Base-by-base conservation (phyloP, 2,888 invertebrate species). In the Drosophila anceps region DNA sequence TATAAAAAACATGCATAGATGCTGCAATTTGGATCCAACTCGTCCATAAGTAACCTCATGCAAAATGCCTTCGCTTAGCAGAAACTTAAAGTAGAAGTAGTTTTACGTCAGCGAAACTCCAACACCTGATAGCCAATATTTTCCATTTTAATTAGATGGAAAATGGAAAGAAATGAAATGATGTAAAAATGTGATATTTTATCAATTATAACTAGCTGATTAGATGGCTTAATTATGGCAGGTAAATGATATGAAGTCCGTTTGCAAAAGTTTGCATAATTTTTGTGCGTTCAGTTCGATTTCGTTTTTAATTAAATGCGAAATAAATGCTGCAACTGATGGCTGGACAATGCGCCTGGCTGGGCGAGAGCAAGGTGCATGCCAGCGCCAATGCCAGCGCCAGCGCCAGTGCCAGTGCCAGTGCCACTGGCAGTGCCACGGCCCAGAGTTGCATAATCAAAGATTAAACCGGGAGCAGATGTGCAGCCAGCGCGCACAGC, bases 381-480 rank as follows among this genome's bases (percentile, higher is more conserved):
- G 77, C 76, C 60, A 15, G 43, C 33, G 64, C 9, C 27, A 46
- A 1, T 4, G 44, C 13, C 44, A 24, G 2, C 3, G 44, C 0
- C 44, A 44, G 7, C 2, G 43, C 13, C 18, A 44, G 13, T 7
- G 43, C 13, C 24, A n/a, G n/a, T 4, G 44, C 13, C 44, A 24
- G 2, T 7, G 44, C 0, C 44, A 44, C 3, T 24, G 24, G 24
- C 24, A 24, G 24, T 24, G 29, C 29, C 33, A 33, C 33, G 4
- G 33, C 8, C 10, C 13, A n/a, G n/a, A 53, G 61, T 78, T 81
- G 62, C 82, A 78, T 81, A 78, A 78, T 81, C 82, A 48, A 64
- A 81, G 77, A 68, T 77, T 73, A 78, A 78, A 6, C 67, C 78
- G 51, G 55, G 15, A 70, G 77, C 79, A 78, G 77, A 77, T 67